A percentile compares a stretch with the other conserved stretches of the same genome.
These are phyloP conservation scores for Aporophyla nigra DNA, from an alignment of 2,888 invertebrate species.

Conservation along the genomic window DNA sequence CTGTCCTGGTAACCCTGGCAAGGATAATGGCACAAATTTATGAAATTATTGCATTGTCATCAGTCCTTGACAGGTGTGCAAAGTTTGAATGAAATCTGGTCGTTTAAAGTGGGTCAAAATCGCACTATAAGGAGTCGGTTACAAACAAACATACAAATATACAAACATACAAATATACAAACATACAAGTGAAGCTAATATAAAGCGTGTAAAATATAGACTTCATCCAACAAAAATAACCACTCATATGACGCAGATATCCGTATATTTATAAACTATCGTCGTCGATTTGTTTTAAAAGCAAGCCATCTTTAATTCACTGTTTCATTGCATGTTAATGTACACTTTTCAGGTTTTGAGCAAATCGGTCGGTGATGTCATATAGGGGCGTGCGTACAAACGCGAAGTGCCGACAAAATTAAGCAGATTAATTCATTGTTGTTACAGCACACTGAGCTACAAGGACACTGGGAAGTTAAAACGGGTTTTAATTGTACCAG, in stretches of 20 bases:
- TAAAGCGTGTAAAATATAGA: no score
- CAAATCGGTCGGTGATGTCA: conserved; percentile 31
- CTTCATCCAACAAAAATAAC: conserved; percentile 1
- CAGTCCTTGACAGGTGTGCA: no score
- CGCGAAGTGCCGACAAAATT: conserved; percentile 7
- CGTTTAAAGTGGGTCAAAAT: no score
- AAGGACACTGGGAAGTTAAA: conserved; percentile 10
- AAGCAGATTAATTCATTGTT: conserved; percentile 16
- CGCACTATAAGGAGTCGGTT: no score
- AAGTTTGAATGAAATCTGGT: no score
- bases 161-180: no score
- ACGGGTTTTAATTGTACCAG: neutral
- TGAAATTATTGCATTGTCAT: no score
- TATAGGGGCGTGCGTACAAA: conserved; percentile 6
- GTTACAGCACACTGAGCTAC: neutral
- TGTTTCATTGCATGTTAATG: neutral
- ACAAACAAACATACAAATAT: no score
- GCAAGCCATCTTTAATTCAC: neutral
- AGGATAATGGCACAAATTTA: no score
- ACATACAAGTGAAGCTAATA: no score
- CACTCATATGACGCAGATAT: neutral
- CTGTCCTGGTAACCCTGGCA: no score
- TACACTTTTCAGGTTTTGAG: neutral
- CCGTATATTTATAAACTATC: neutral
- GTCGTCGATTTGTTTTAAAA: no score